Percentiles rank a stretch among this genome's conserved stretches.
These are phyloP conservation scores for Copidosoma floridanum DNA, from an alignment of 1,140 invertebrate species.

Conservation along the genomic window DNA sequence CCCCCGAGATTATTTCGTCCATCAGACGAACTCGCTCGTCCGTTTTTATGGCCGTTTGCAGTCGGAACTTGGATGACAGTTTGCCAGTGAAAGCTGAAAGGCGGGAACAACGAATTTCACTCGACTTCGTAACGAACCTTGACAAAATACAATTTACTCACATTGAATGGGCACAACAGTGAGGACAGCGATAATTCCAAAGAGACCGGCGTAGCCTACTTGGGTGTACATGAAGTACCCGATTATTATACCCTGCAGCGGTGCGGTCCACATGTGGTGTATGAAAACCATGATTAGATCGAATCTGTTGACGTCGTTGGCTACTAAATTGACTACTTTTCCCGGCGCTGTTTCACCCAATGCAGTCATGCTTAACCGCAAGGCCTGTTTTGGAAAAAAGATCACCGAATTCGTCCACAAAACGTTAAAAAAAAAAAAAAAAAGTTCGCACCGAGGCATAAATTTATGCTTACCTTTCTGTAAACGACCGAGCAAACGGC, in stretches of 20 bases:
- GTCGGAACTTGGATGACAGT: conserved; percentile 62
- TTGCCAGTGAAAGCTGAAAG: conserved; percentile 64
- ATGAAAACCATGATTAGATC: conserved; percentile 60
- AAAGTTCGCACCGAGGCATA: neutral
- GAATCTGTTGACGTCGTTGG: conserved; percentile 70
- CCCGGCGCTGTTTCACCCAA: conserved; percentile 74
- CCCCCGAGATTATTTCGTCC: conserved; percentile 71
- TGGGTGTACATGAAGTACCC: conserved; percentile 63
- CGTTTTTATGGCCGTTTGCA: conserved; percentile 64
- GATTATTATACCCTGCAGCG: conserved; percentile 61
- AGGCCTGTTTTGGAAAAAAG: conserved; percentile 49
- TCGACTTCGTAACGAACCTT: neutral
- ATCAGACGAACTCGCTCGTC: conserved; percentile 72
- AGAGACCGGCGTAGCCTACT: conserved; percentile 62
- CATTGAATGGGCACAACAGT: conserved; percentile 71
- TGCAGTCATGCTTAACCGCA: conserved; percentile 63
- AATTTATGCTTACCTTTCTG: conserved; percentile 55
- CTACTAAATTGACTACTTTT: conserved; percentile 78
- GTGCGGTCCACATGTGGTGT: conserved; percentile 64
- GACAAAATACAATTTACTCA: conserved; percentile 33
- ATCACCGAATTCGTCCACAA: too few relatives aligned
- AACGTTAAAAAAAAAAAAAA: neutral
- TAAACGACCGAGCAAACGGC: conserved; percentile 65
- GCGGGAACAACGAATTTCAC: neutral
- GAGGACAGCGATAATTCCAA: conserved; percentile 67